Conservation (phyloP, 2,888 invertebrate genomes). For the Lasioglossum lativentre region DNA sequence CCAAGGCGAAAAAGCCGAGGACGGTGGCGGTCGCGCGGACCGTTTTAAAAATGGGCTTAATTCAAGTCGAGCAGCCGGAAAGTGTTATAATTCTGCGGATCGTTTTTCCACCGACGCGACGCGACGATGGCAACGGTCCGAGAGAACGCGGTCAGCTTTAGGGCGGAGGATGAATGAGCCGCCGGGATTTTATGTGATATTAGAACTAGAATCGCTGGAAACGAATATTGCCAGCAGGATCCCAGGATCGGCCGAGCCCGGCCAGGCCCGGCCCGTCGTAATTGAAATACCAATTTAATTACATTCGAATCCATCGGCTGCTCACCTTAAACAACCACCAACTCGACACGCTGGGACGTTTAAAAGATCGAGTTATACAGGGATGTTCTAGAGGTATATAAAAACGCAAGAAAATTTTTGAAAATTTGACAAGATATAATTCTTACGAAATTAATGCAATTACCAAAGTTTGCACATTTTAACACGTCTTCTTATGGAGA, state of each 20-base stretch:
- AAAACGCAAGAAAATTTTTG: too few relatives aligned
- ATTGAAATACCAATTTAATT: slow-evolving; percentile 78
- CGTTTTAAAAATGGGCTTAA: slow-evolving; percentile 65
- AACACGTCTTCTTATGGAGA: too few relatives aligned
- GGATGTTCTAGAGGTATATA: too few relatives aligned
- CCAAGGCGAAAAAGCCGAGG: slow-evolving; percentile 28
- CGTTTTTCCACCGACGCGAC: slow-evolving; percentile 46
- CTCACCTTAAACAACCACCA: neutral
- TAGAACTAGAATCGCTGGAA: slow-evolving; percentile 57
- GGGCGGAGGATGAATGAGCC: slow-evolving; percentile 24
- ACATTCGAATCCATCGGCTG: neutral
- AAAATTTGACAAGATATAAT: too few relatives aligned
- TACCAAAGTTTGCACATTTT: too few relatives aligned
- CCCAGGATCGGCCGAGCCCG: neutral
- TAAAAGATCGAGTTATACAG: too few relatives aligned
- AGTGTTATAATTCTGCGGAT: slow-evolving; percentile 64
- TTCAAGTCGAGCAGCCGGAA: slow-evolving; percentile 56
- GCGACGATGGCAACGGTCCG: neutral
- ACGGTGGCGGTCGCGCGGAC: slow-evolving; percentile 1
- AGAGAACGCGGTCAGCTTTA: neutral
- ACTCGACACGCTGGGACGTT: too few relatives aligned
- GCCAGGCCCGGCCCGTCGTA: slow-evolving; percentile 52
- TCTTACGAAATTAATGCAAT: too few relatives aligned
- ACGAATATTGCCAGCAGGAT: slow-evolving; percentile 33
- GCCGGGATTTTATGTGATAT: slow-evolving; percentile 58